Evolutionary conservation across 1,140 invertebrate genomes (phyloP).

Genomic region (Aricia agestis): DNA sequence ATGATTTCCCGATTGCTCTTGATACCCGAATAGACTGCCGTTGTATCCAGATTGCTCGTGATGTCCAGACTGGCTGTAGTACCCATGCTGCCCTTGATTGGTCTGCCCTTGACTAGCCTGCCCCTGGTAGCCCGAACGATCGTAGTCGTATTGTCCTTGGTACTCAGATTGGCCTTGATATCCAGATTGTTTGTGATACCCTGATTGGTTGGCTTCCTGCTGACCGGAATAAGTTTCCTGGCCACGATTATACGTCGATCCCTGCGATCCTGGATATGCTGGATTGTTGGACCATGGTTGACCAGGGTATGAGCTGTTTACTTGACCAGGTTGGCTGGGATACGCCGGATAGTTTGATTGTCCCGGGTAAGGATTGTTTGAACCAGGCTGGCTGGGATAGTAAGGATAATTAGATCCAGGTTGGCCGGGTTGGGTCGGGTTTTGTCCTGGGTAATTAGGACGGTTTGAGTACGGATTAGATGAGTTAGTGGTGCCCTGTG

Average conservation of each 20-base stretch:
- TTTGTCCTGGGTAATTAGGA: not conserved
- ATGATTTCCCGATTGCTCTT: constrained; percentile 23
- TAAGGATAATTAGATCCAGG: not conserved
- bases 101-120: constrained; percentile 15
- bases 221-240: constrained; percentile 2
- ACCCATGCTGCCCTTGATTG: constrained; percentile 23
- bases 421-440: constrained; percentile 21
- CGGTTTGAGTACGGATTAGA: constrained; percentile 19
- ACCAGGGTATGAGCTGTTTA: not conserved
- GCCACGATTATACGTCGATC: not conserved
- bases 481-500: constrained; percentile 13
- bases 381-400: not conserved
- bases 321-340: not conserved
- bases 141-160: constrained; percentile 15
- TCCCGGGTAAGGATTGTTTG: not conserved
- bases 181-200: constrained; percentile 20
- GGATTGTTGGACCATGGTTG: not conserved
- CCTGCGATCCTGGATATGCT: not conserved
- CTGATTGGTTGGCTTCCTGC: constrained; percentile 21
- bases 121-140: constrained; percentile 7
- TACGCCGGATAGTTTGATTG: not conserved
- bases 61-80: constrained; percentile 24
- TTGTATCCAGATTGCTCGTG: constrained; percentile 24
- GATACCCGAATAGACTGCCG: constrained; percentile 20
- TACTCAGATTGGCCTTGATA: constrained; percentile 16